These are phyloP conservation scores for Agraylea sexmaculata DNA, from an alignment of 1,140 invertebrate genomes.

Conservation along the genomic window DNA sequence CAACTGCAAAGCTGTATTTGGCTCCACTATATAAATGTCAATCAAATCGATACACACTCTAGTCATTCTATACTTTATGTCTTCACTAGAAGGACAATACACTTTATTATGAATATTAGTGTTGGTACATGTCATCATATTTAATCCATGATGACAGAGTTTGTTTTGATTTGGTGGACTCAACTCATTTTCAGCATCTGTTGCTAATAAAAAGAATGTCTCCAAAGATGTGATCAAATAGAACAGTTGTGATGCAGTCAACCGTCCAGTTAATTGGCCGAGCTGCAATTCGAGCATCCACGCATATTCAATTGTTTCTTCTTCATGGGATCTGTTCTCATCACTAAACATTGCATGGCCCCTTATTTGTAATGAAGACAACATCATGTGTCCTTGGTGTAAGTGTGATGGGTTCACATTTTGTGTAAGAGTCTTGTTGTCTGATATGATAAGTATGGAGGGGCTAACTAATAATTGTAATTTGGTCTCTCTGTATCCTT, in stretches of 20 bases:
- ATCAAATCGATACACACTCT: slow-evolving; percentile 82
- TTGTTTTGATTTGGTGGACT: slow-evolving; percentile 62
- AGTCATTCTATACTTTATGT: slow-evolving; percentile 92
- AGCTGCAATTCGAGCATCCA: slow-evolving; percentile 82
- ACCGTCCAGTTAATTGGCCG: slow-evolving; percentile 68
- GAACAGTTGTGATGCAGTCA: slow-evolving; percentile 71
- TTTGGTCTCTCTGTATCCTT: slow-evolving; percentile 79
- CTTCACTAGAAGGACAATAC: slow-evolving; percentile 73
- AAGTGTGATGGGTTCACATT: slow-evolving; percentile 58
- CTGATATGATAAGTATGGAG: slow-evolving; percentile 67
- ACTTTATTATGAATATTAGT: slow-evolving; percentile 59
- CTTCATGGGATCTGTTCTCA: slow-evolving; percentile 73
- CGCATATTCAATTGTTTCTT: slow-evolving; percentile 93
- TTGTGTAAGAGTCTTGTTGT: slow-evolving; percentile 51
- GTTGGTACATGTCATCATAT: slow-evolving; percentile 62
- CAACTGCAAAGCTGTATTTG: slow-evolving; percentile 72
- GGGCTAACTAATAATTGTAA: slow-evolving; percentile 86
- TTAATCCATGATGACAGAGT: slow-evolving; percentile 76
- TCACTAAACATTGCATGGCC: slow-evolving; percentile 97
- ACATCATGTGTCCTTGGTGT: slow-evolving; percentile 77
- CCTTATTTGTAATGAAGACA: slow-evolving; percentile 79
- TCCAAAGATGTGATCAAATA: slow-evolving; percentile 79
- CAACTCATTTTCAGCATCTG: slow-evolving; percentile 82
- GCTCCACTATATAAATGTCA: slow-evolving; percentile 84
- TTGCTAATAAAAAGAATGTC: slow-evolving; percentile 74